Evolutionary conservation across 2,113 vertebrate genomes (phyloP).

Genomic region (Lagenorhynchus albirostris): DNA sequence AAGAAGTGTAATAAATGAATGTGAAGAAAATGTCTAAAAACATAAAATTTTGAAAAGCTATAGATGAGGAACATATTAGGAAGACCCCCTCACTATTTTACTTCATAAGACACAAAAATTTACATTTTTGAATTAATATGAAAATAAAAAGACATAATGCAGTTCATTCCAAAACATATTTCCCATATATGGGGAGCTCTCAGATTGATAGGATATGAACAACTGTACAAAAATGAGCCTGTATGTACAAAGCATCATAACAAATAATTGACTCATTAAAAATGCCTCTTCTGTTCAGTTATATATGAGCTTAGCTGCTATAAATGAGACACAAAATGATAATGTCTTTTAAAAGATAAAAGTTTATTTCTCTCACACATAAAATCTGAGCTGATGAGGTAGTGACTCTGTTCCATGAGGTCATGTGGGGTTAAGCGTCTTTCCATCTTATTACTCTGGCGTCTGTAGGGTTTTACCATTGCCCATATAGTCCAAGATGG

Average conservation of each 20-base stretch:
- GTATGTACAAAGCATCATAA: not conserved
- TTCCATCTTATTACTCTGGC: not conserved
- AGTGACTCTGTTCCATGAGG: not conserved
- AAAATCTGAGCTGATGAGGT: not conserved
- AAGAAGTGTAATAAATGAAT: not conserved
- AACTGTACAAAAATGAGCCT: not conserved
- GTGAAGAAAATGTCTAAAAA: not conserved
- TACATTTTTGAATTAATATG: not conserved
- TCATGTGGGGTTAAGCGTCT: fast-evolving
- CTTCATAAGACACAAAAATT: not conserved
- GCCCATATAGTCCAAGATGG: not conserved
- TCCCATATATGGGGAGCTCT: not conserved
- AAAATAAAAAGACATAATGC: not conserved
- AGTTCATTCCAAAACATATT: not conserved
- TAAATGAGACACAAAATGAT: not conserved
- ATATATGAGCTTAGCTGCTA: not conserved
- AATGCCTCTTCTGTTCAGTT: not conserved
- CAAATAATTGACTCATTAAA: not conserved
- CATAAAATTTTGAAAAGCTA: not conserved
- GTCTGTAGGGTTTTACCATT: not conserved
- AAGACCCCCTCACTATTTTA: not conserved
- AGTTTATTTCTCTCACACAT: not conserved
- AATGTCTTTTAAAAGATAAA: not conserved
- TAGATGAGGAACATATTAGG: not conserved
- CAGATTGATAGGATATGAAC: not conserved